These are phyloP conservation scores for Trachelus troglodyta DNA, from an alignment of 2,888 invertebrate genomes.

Conservation along the genomic window DNA sequence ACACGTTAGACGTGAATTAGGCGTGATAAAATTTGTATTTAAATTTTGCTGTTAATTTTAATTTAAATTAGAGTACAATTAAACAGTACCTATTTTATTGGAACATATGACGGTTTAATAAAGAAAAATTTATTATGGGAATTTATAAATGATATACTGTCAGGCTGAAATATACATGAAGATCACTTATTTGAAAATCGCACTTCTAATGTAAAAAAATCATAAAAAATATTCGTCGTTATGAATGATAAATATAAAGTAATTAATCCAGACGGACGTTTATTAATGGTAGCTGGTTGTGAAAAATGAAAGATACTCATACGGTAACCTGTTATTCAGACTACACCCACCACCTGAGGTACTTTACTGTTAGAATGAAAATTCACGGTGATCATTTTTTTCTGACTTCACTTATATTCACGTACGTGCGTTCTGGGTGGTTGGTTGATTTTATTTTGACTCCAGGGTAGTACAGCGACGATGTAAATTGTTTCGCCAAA, in stretches of 20 bases:
- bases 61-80: neutral
- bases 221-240: neutral
- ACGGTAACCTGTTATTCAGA: neutral
- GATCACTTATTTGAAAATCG: neutral
- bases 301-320: neutral
- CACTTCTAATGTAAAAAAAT: neutral
- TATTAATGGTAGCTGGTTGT: neutral
- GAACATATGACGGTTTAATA: neutral
- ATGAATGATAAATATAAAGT: neutral
- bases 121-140: neutral
- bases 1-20: neutral
- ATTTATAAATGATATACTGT: neutral
- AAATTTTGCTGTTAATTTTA: neutral
- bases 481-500: too few species aligned
- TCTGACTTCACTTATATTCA: neutral
- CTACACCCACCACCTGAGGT: neutral
- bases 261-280: neutral
- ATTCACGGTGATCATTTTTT: neutral
- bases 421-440: neutral
- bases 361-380: neutral
- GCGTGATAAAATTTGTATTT: neutral
- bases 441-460: neutral
- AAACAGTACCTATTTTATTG: neutral
- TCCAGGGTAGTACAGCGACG: too few species aligned
- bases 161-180: neutral